Evolutionary conservation across 1,140 invertebrate genomes (phyloP), one percentile per base, ranked within the genome.

Genomic region (Venustaconcha ellipsiformis): DNA sequence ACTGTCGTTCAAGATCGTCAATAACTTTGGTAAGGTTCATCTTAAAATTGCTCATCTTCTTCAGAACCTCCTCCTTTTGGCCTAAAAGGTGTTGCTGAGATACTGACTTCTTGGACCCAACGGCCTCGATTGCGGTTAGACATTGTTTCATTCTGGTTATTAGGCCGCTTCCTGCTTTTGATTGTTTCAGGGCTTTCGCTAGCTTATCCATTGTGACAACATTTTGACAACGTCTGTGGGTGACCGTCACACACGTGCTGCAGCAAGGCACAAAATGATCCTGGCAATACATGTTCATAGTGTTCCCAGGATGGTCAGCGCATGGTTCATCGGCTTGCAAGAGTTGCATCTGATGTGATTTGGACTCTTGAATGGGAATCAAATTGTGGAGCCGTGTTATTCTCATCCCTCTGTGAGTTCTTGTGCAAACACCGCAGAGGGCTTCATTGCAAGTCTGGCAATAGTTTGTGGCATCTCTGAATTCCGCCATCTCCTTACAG

Each of bases 391-490:
- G 15, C 11, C 64, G 75, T 17, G 74, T 76, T n/a, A 75, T n/a
- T 17, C 69, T 26, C 74, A 76, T 71, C 5, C 74, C 74, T n/a
- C 60, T 48, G 30, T 76, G 74, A 55, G 68, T 76, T 17, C 57
- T 71, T 12, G 74, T 67, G 69, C 69, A 76, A 14, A 26, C 58
- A 8, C 60, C 14, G 26, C 74, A 76, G 2, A 76, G 74, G 3
- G 74, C 74, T 57, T 76, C 73, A 0, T 67, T 59, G 37, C 74
- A 76, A n/a, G 74, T 70, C n/a, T 59, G 64, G 26, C 75, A 76
- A 69, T 70, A 76, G 30, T 23, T 76, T 23, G 67, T 57, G n/a
- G 75, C 75, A 17, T 60, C 23, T 17, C 69, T 20, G 58, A 56
- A 13, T 48, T 76, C 72, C n/a, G 55, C 23, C 13, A 30, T 76